Base-by-base conservation (phyloP, 2,113 vertebrate genomes). In the Proterorhinus semilunaris region DNA sequence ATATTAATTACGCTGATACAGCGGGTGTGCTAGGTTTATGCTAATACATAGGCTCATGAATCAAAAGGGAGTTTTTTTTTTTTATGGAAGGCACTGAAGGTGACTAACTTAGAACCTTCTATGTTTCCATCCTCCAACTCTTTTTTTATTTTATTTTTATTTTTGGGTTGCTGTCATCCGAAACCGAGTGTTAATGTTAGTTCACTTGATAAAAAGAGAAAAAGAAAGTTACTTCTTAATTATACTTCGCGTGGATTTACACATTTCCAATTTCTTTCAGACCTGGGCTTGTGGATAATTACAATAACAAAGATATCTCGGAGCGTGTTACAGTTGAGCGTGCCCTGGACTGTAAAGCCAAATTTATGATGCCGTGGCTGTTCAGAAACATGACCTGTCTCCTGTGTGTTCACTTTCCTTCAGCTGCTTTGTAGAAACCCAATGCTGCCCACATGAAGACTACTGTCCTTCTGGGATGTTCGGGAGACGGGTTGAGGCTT, bases 401-500 rank as follows among this genome's bases (percentile, higher is more conserved):
- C 58, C 61, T 42, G 65, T 73, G 64, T 53, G 61, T 63, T 77
- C 21, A 46, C 11, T 68, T 74, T 3, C 2, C 46, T 68, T 81
- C 76, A 82, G 79, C 67, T 78, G 65, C 73, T 78, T 65, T 6
- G 36, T 66, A n/a, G 17, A 75, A 68, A 78, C 27, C 69, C 66
- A 64, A 55, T 76, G 78, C 79, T 79, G 61, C 57, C 42, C 62
- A 71, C 67, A 62, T 63, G 68, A 17, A 68, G 65, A 68, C 67
- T 58, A 62, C 51, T 61, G 43, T 76, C 48, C 69, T 51, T 6
- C 69, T 55, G 51, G 72, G 71, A 82, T 15, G 42, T 80, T 70
- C 53, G 62, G 52, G 70, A 75, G 82, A 78, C 68, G 83, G 68
- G 77, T 81, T 78, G 72, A 55, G 75, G 72, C 55, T 52, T 69